Base-by-base conservation (phyloP, 2,113 vertebrate genomes). In the Garra rufa region DNA sequence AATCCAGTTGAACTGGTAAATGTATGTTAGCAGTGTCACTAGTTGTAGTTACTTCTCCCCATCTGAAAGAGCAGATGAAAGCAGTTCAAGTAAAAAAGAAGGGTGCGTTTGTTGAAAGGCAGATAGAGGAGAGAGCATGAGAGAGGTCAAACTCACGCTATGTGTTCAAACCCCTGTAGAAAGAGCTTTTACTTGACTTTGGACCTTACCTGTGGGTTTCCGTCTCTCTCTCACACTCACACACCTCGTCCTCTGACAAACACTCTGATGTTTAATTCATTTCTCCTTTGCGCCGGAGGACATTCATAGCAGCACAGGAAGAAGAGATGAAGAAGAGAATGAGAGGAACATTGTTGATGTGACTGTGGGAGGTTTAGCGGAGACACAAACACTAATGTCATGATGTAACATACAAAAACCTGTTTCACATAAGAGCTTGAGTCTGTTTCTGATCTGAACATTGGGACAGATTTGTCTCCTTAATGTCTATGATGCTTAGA, bases 231-330 rank as follows among this genome's bases (percentile, higher is more conserved):
- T 50, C 26, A 28, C 30, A 6, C n/a, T 34, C 21, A 76, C 52
- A 13, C 34, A 46, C 5, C 71, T 48, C 44, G 5, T 46, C 14
- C 41, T 46, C 59, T 48, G 57, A 81, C 55, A 81, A 61, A 89
- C 89, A 21, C 5, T 34, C 85, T 89, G 89, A 94, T 94, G 93
- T 94, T 94, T 94, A 92, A 94, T 93, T 93, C 92, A 93, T 94
- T 83, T 74, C 46, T 48, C 81, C 84, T 82, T 82, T 82, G 76
- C 70, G 89, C 91, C 83, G 63, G 77, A 91, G 91, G 91, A 91
- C 88, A 30, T 87, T 83, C 87, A 85, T 79, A 91, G 91, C 90
- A 91, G 91, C 88, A 90, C 88, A 88, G 78, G 84, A 24, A 48
- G 48, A 59, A 69, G 15, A 89, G 24, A 74, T 76, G 70, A n/a